Evolutionary conservation across 2,888 invertebrate genomes (phyloP).

Genomic region (Allolobophora icterica): DNA sequence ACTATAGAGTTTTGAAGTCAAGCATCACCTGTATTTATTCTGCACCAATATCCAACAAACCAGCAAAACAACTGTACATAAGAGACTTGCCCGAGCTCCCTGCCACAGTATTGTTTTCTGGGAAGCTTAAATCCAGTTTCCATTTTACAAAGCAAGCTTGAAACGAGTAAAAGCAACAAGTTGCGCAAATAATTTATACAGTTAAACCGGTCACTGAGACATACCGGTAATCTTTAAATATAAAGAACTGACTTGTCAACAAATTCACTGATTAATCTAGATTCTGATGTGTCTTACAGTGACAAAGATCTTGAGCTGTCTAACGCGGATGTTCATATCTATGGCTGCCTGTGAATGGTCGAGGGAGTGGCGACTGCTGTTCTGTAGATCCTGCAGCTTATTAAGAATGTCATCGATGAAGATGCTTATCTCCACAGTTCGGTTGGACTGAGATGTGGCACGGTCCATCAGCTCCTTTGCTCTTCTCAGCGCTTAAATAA

Average conservation of each 20-base stretch:
- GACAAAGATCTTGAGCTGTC: constrained; percentile 34
- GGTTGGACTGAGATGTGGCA: constrained; percentile 52
- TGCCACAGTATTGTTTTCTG: background rate
- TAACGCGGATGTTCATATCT: constrained; percentile 37
- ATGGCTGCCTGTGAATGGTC: constrained; percentile 50
- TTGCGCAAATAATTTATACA: too few relatives aligned
- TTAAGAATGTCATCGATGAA: constrained; percentile 62
- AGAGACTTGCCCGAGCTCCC: background rate
- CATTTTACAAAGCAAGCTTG: background rate
- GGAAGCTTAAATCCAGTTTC: background rate
- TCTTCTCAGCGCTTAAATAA: constrained; percentile 53
- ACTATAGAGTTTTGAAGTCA: background rate
- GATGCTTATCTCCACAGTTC: constrained; percentile 45
- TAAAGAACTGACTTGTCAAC: background rate
- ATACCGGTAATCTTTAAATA: background rate
- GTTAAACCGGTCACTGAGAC: background rate
- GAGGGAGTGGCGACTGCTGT: constrained; percentile 52
- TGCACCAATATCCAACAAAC: too few relatives aligned
- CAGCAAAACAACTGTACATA: too few relatives aligned
- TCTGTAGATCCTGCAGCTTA: constrained; percentile 56
- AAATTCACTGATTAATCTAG: background rate
- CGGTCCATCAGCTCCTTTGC: constrained; percentile 70
- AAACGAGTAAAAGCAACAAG: background rate
- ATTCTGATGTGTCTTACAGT: constrained; percentile 32
- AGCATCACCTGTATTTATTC: background rate